Conservation (phyloP, 2,113 vertebrate species). For the Megaptera novaeangliae region DNA sequence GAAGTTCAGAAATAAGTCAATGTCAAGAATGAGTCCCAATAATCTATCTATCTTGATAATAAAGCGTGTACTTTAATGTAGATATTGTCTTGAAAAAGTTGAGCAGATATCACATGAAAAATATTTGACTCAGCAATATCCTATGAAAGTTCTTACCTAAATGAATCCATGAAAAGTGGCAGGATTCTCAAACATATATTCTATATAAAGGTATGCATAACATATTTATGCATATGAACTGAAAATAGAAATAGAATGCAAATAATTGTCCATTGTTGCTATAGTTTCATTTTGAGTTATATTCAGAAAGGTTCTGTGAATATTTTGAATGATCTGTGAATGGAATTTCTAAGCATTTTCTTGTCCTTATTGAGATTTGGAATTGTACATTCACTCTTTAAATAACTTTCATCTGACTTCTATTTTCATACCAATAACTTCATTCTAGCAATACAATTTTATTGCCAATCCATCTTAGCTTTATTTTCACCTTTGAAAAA, state of each 20-base stretch:
- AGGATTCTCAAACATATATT: background rate
- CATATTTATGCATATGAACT: background rate
- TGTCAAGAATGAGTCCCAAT: background rate
- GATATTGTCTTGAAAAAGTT: background rate
- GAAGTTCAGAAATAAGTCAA: background rate
- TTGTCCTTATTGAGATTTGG: background rate
- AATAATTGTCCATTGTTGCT: background rate
- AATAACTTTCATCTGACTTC: conserved; percentile 7
- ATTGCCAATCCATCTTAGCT: background rate
- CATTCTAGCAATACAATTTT: conserved; percentile 1
- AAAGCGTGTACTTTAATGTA: background rate
- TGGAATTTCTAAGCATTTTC: background rate
- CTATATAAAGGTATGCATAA: background rate
- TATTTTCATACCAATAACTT: conserved; percentile 7
- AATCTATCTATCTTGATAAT: background rate
- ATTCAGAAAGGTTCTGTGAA: background rate
- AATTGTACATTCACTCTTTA: conserved; percentile 1
- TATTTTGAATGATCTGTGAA: background rate
- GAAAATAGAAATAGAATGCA: background rate
- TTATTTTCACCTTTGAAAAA: conserved; percentile 30
- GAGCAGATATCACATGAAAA: background rate
- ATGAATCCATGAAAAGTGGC: background rate
- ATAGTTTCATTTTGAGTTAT: background rate
- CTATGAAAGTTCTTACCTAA: background rate
- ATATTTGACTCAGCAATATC: background rate